Percentiles rank a stretch among this genome's conserved stretches.
Conservation (phyloP, 2,113 vertebrate genomes). For the Mormyrus iriodes region DNA sequence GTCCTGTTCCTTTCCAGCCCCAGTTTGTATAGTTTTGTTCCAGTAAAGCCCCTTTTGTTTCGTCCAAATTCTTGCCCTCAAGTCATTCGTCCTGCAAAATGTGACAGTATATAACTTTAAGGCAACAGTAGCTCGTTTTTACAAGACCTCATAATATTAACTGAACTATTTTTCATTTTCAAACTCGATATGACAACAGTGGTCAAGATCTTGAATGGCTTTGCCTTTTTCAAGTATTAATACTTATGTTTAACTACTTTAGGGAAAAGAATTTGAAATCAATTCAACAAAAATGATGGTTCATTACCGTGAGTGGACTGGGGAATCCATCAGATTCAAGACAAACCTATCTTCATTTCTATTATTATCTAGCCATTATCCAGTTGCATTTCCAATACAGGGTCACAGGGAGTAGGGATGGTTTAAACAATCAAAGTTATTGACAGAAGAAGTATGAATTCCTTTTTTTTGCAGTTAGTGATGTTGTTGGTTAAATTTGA, state of each 20-base stretch:
- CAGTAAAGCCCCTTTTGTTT: background rate
- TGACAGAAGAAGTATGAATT: background rate
- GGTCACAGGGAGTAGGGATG: background rate
- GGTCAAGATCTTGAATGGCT: background rate
- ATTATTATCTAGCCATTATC: background rate
- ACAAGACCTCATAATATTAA: no score
- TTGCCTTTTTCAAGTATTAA: background rate
- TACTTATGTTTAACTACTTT: background rate
- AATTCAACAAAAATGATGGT: background rate
- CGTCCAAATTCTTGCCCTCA: no score
- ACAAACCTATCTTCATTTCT: background rate
- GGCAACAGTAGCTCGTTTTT: no score
- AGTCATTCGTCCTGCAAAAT: no score
- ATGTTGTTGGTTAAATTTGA: background rate
- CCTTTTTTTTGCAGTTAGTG: background rate
- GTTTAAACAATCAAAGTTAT: background rate
- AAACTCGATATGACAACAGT: no score
- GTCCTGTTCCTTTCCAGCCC: background rate
- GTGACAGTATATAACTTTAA: no score
- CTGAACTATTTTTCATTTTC: no score
- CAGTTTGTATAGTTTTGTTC: background rate
- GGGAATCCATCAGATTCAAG: background rate
- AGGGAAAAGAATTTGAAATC: background rate
- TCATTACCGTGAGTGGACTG: background rate
- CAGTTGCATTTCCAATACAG: background rate